These are phyloP conservation scores for Cyprinodon variegatus DNA, from an alignment of 2,113 vertebrate genomes.

Conservation along the genomic window DNA sequence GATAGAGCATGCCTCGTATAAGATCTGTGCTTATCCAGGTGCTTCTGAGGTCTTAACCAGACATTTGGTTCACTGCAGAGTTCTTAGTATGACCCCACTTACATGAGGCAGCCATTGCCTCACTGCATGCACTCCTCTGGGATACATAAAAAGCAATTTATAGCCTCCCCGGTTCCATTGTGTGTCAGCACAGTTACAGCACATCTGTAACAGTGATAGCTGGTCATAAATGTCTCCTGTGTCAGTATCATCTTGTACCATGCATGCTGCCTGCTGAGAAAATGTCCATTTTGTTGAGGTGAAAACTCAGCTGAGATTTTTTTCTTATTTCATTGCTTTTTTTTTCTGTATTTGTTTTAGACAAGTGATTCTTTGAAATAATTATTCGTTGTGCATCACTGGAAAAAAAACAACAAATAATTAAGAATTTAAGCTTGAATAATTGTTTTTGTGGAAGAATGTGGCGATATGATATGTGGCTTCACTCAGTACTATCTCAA, in stretches of 20 bases:
- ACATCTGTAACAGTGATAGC: constrained; percentile 65
- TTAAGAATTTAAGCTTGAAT: too few species aligned
- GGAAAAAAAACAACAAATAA: too few species aligned
- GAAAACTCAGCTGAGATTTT: constrained; percentile 13
- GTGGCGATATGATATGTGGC: too few species aligned
- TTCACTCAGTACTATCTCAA: too few species aligned
- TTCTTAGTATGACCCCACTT: constrained; percentile 54
- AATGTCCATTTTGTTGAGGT: constrained; percentile 1
- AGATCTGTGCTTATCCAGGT: constrained; percentile 20
- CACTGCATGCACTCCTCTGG: constrained; percentile 46
- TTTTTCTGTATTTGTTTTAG: not conserved
- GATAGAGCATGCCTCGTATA: constrained; percentile 3
- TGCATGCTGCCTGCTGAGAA: constrained; percentile 13
- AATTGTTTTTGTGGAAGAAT: too few species aligned
- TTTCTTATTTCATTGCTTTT: constrained; percentile 1
- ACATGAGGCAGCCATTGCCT: constrained; percentile 57
- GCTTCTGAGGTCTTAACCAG: constrained; percentile 34
- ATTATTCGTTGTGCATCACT: too few species aligned
- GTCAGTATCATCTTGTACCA: constrained; percentile 45
- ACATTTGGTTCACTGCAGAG: constrained; percentile 57
- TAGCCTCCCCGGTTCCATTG: constrained; percentile 60
- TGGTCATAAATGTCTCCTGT: constrained; percentile 55
- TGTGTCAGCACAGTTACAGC: constrained; percentile 64
- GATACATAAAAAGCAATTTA: constrained; percentile 61
- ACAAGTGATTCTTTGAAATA: too few species aligned